Evolutionary conservation across 2,888 invertebrate species (phyloP).

Genomic region (Dynastes hyllus): DNA sequence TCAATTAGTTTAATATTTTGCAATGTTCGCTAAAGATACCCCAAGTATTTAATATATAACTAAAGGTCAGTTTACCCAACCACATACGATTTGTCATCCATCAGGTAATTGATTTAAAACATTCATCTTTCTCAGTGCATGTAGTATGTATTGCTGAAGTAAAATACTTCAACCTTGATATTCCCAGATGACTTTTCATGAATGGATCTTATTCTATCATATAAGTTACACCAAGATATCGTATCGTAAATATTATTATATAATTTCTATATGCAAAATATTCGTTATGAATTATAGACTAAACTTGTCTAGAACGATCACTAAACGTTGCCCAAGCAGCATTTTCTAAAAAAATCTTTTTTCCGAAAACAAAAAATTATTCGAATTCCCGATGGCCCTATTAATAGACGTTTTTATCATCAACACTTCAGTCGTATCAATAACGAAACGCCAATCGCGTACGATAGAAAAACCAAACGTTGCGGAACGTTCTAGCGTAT

Average conservation of each 20-base stretch:
- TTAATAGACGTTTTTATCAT: slow-evolving; percentile 22
- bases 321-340: not conserved
- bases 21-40: too few species aligned
- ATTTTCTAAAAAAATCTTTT: not conserved
- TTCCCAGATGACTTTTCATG: not conserved
- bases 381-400: not conserved
- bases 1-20: too few species aligned
- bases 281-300: slow-evolving; percentile 21
- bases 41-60: too few species aligned
- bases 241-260: not conserved
- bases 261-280: not conserved
- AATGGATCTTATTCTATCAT: not conserved
- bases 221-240: not conserved
- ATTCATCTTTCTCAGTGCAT: too few species aligned
- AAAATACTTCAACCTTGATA: too few species aligned
- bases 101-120: too few species aligned
- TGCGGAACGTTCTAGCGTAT: not conserved
- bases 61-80: too few species aligned
- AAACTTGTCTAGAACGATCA: not conserved
- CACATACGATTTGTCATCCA: too few species aligned
- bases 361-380: not conserved
- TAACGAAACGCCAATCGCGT: slow-evolving; percentile 16
- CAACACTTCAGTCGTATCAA: not conserved
- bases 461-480: not conserved
- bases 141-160: too few species aligned